Conservation (phyloP, 2,797 vertebrate genomes). For the Lepidocolaptes lacrymiger region DNA sequence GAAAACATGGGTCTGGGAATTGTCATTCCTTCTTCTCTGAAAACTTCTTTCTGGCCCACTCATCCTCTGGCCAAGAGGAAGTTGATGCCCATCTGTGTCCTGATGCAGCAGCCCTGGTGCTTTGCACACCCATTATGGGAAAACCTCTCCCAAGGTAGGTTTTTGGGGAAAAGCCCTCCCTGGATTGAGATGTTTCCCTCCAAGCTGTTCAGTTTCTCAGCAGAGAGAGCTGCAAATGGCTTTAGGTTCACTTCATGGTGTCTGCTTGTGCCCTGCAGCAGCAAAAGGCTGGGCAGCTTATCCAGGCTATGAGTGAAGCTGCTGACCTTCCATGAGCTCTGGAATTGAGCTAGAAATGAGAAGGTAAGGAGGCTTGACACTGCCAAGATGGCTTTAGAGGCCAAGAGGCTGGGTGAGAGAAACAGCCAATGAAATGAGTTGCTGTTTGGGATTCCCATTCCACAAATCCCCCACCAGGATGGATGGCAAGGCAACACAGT, state of each 20-base stretch:
- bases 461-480: neutral
- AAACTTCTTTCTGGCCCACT: neutral
- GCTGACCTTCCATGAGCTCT: neutral
- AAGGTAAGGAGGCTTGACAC: neutral
- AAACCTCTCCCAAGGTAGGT: neutral
- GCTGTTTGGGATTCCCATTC: neutral
- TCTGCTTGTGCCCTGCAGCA: neutral
- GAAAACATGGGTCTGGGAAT: neutral
- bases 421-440: neutral
- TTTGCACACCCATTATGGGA: neutral
- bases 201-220: neutral
- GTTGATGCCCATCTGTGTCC: neutral
- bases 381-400: neutral
- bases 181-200: neutral
- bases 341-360: neutral
- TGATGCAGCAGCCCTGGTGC: neutral
- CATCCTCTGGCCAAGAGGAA: too few relatives aligned
- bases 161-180: fast-evolving
- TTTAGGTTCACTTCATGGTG: neutral
- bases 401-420: neutral
- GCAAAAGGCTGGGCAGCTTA: neutral
- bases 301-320: neutral
- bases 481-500: neutral
- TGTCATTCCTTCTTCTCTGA: neutral
- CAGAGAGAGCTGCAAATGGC: neutral